Conservation (phyloP, 2,113 vertebrate genomes). For the Callorhinus ursinus region DNA sequence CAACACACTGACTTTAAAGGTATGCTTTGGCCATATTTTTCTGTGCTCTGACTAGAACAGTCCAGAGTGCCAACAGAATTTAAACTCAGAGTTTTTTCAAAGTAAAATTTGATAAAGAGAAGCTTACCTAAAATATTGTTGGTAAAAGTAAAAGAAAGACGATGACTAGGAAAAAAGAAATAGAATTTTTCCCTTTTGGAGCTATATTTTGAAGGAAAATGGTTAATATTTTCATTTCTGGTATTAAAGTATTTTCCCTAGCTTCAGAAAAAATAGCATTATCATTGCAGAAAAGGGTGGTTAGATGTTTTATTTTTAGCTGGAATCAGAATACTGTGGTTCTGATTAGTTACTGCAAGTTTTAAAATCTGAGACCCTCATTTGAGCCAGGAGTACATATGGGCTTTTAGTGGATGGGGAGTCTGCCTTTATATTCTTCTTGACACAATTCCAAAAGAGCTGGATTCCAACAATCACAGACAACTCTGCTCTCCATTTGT, state of each 20-base stretch:
- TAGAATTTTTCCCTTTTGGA: not conserved
- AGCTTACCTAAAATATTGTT: conserved; percentile 60
- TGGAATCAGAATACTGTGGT: not conserved
- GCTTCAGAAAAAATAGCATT: not conserved
- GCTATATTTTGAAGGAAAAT: conserved; percentile 20
- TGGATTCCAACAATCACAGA: conserved; percentile 12
- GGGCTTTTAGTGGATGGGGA: not conserved
- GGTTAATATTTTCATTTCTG: conserved; percentile 21
- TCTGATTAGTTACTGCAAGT: conserved; percentile 34
- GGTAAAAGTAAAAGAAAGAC: conserved; percentile 60
- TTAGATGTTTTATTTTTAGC: conserved; percentile 21
- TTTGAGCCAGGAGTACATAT: not conserved
- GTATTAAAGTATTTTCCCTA: not conserved
- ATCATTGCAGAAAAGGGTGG: not conserved
- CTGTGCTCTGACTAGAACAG: conserved; percentile 58
- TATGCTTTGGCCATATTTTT: conserved; percentile 72
- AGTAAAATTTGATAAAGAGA: conserved; percentile 76
- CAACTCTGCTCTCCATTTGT: conserved; percentile 48
- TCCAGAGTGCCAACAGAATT: conserved; percentile 50
- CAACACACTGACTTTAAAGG: conserved; percentile 79
- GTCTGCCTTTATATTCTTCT: conserved; percentile 46
- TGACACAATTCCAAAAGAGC: conserved; percentile 22
- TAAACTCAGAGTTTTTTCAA: conserved; percentile 71
- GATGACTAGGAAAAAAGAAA: not conserved
- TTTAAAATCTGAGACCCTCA: conserved; percentile 7